Conservation (phyloP, 2,113 vertebrate genomes). For the Caretta caretta region DNA sequence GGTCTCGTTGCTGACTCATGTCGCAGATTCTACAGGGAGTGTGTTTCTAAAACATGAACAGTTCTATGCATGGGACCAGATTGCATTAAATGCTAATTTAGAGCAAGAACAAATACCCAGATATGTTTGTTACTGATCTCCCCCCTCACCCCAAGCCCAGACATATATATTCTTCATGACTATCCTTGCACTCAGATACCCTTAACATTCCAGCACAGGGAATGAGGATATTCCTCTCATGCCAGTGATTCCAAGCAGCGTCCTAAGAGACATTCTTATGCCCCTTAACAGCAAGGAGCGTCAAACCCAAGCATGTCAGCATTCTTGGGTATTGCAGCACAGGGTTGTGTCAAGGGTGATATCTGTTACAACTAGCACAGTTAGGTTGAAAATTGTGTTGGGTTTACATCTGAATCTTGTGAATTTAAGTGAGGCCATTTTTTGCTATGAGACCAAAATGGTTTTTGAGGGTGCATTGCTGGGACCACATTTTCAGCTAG, state of each 20-base stretch:
- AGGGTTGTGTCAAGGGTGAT: neutral
- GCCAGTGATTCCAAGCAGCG: neutral
- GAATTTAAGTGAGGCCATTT: neutral
- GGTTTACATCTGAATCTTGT: neutral
- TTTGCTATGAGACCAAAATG: neutral
- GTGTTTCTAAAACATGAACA: neutral
- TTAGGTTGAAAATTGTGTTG: neutral
- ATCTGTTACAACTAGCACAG: neutral
- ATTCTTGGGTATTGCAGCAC: neutral
- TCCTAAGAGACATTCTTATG: neutral
- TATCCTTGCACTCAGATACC: neutral
- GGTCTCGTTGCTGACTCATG: neutral
- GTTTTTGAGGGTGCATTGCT: neutral
- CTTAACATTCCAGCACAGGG: neutral
- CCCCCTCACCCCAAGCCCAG: neutral
- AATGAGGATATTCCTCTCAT: neutral
- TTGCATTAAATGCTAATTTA: neutral
- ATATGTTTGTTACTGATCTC: neutral
- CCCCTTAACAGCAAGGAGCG: neutral
- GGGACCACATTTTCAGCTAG: neutral
- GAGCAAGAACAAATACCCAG: neutral
- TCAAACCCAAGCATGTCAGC: neutral
- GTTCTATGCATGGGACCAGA: neutral
- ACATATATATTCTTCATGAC: neutral
- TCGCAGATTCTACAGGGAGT: fast-evolving